Base-by-base conservation (phyloP, 1,140 invertebrate species). In the Anastatus disparis region DNA sequence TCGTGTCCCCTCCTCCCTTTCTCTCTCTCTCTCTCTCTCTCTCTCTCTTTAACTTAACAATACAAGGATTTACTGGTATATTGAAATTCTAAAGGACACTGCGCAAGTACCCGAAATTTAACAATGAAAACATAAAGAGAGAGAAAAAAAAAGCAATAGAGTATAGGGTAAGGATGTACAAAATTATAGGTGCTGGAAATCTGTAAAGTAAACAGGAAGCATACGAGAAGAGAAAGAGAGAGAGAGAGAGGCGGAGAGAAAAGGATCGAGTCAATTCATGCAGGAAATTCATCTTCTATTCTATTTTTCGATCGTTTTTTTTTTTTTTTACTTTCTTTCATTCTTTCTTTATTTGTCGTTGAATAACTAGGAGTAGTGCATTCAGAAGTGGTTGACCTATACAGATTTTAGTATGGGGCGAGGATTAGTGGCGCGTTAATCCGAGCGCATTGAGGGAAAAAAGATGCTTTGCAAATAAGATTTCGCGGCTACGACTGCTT, bases 181-280 rank as follows among this genome's bases (percentile, higher is more conserved):
- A 80, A 79, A 80, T 80, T 80, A 80, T 79, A 81, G 79, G 79
- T 79, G 78, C 75, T 79, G 77, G 73, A 81, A 77, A 81, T 79
- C 75, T 76, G 68, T 52, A 61, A 74, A 70, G 76, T 71, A 81
- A 79, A 81, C 78, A 80, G 77, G 76, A 78, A 78, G 76, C 76
- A n/a, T n/a, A n/a, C n/a, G n/a, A n/a, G n/a, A 56, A 26, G n/a
- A 26, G 63, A 68, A 74, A 15, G 17, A 44, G 12, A 20, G 13
- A 10, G 17, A 61, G 17, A 61, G 29, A 55, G 7, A 55, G 52
- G 9, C 9, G n/a, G 52, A 55, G 35, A 26, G 64, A 64, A 12
- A 12, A 17, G 64, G 71, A 73, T 56, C 71, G 69, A 67, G 70
- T 64, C 78, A 75, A 77, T 67, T 79, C 76, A 79, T 74, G 77